phyloP scores from a whole-genome alignment of 2,888 invertebrate genomes.

The Empis livida region DNA sequence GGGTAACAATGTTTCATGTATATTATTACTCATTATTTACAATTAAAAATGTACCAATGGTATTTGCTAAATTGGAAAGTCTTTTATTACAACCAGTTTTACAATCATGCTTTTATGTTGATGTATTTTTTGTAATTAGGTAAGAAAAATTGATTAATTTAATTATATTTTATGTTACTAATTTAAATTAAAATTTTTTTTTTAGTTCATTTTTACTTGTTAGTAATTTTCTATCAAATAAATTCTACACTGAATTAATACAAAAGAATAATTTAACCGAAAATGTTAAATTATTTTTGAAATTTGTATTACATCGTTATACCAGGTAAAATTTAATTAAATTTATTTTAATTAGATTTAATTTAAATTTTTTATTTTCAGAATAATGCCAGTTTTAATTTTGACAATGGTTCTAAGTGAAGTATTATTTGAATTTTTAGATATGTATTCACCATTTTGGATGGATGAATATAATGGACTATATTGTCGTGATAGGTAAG shows the following conservation, averaged over 20 bases:
- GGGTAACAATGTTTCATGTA: conserved; percentile 25
- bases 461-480: conserved; percentile 21
- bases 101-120: conserved; percentile 25
- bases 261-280: conserved; percentile 12
- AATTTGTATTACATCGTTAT: conserved; percentile 21
- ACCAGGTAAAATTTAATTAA: conserved; percentile 18
- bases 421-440: conserved; percentile 19
- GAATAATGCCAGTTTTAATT: conserved; percentile 24
- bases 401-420: conserved; percentile 21
- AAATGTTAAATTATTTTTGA: conserved; percentile 18
- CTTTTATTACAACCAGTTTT: conserved; percentile 21
- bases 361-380: conserved; percentile 11
- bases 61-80: conserved; percentile 21
- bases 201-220: conserved; percentile 15
- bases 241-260: conserved; percentile 15
- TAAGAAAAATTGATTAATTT: conserved; percentile 6
- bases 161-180: too few relatives aligned
- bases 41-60: conserved; percentile 19
- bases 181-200: too few relatives aligned
- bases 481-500: conserved; percentile 22
- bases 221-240: conserved; percentile 22
- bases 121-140: conserved; percentile 27
- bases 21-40: conserved; percentile 25
- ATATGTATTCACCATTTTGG: conserved; percentile 23
- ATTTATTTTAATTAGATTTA: neutral